Percentiles rank a stretch among this genome's conserved stretches.
These are phyloP conservation scores for Gadus macrocephalus DNA, from an alignment of 2,113 vertebrate genomes.

Conservation along the genomic window DNA sequence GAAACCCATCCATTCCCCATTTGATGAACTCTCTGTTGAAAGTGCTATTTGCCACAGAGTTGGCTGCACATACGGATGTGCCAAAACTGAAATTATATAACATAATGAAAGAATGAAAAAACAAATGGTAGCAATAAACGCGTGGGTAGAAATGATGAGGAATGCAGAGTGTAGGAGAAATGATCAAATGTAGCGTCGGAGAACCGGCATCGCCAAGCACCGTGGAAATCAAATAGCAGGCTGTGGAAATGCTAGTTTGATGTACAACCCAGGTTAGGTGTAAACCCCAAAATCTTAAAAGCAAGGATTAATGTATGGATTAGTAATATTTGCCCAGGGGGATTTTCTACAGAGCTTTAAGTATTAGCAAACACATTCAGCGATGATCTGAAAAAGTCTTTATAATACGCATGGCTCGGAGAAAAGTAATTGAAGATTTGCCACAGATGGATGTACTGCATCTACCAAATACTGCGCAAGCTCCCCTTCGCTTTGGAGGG, in stretches of 20 bases:
- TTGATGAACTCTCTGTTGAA: constrained; percentile 3
- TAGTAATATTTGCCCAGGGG: constrained; percentile 48
- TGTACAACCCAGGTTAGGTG: constrained; percentile 44
- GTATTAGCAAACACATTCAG: constrained; percentile 42
- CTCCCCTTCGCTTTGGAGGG: no score
- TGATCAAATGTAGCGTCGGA: constrained; percentile 2
- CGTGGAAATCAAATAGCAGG: constrained; percentile 17
- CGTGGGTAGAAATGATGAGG: constrained; percentile 2
- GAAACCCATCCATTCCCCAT: not conserved
- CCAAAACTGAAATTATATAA: constrained; percentile 22
- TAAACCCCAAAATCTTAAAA: constrained; percentile 49
- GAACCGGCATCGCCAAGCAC: constrained; percentile 9
- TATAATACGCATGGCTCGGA: no score
- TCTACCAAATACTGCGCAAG: no score
- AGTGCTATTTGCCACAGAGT: not conserved
- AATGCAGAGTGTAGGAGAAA: constrained; percentile 4
- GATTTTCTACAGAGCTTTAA: constrained; percentile 50
- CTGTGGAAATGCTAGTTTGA: constrained; percentile 33
- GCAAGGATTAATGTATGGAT: constrained; percentile 59
- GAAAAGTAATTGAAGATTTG: no score
- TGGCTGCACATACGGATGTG: not conserved
- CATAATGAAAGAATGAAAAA: constrained; percentile 1
- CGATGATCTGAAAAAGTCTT: no score
- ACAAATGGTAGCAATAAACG: constrained; percentile 19
- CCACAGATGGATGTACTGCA: no score